Conservation (phyloP, 1,140 invertebrate species). For the Megalonaias nervosa region DNA sequence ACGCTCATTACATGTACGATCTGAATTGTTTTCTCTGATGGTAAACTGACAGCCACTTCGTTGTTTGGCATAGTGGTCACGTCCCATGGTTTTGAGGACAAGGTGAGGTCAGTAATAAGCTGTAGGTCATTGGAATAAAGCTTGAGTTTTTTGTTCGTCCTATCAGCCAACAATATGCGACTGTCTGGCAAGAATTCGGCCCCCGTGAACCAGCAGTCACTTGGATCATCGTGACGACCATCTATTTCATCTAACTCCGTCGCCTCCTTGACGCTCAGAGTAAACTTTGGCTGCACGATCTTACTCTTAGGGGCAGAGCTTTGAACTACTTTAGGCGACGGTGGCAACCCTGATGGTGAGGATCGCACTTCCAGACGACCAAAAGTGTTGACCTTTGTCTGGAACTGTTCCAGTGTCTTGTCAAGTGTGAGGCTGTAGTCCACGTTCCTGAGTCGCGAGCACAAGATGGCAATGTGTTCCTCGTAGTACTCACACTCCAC, state of each 20-base stretch:
- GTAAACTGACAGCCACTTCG: constrained; percentile 27
- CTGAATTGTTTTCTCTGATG: constrained; percentile 29
- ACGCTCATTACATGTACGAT: constrained; percentile 8
- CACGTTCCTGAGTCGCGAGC: constrained; percentile 17
- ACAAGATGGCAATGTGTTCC: constrained; percentile 28
- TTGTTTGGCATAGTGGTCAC: constrained; percentile 14
- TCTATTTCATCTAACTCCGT: constrained; percentile 31
- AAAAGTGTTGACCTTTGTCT: constrained; percentile 27
- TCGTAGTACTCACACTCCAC: constrained; percentile 34
- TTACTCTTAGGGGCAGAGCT: constrained; percentile 25
- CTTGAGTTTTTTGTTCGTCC: constrained; percentile 31
- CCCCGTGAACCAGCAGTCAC: constrained; percentile 35
- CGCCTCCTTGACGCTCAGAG: constrained; percentile 2
- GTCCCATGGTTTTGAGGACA: constrained; percentile 37
- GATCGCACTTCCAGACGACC: constrained; percentile 29
- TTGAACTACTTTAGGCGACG: constrained; percentile 19
- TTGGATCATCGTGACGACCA: constrained; percentile 21
- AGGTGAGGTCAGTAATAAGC: constrained; percentile 8
- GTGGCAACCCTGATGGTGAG: constrained; percentile 8
- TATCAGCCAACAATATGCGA: constrained; percentile 25
- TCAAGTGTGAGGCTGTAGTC: constrained; percentile 32
- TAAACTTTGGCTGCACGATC: constrained; percentile 22
- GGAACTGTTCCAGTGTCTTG: constrained; percentile 24
- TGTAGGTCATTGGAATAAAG: constrained; percentile 23
- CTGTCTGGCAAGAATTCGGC: constrained; percentile 30